Base-by-base conservation (phyloP, 2,888 invertebrate genomes). In the Cephus spinipes region DNA sequence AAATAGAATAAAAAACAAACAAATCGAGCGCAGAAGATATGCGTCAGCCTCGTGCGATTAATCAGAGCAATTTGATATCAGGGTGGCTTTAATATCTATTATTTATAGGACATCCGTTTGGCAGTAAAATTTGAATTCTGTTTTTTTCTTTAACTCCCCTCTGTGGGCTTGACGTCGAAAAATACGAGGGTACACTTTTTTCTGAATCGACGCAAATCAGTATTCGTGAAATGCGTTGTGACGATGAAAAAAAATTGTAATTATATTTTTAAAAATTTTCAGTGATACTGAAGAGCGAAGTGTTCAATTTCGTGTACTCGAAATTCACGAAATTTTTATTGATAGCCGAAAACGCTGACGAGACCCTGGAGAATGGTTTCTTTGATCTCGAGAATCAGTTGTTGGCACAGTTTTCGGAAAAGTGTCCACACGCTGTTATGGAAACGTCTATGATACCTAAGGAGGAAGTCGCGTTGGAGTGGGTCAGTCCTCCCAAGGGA, bases 401-500 rank as follows among this genome's bases (percentile, higher is more conserved):
- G 12, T 91, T 95, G 73, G 93, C 94, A 33, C 93, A 92, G 85
- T 97, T 97, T 90, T 95, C 96, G 83, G 96, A 97, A 82, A 94
- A 94, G 83, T 98, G 98, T 92, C 94, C 96, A 35, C 97, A 97
- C 89, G 96, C 98, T 0, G 94, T 98, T 3, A 94, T 95, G 1
- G 97, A 98, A 89, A 94, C 95, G 0, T 96, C 96, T 81, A 95
- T 95, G 86, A 92, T 95, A 77, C 94, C 95, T 12, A 98, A 98
- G 92, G 95, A 96, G 0, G 96, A 97, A 89, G 94, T 98, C 12
- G 96, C 96, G 89, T 96, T 97, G 81, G 95, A 96, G 93, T 98
- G 98, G 98, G 96, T 95, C 74, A 97, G 98, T 23, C 98, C 98
- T 0, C 94, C 95, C 23, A 92, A 95, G 12, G 97, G 96, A 4